Conservation (phyloP, 2,888 invertebrate species). For the Pachycephus smyrnensis region DNA sequence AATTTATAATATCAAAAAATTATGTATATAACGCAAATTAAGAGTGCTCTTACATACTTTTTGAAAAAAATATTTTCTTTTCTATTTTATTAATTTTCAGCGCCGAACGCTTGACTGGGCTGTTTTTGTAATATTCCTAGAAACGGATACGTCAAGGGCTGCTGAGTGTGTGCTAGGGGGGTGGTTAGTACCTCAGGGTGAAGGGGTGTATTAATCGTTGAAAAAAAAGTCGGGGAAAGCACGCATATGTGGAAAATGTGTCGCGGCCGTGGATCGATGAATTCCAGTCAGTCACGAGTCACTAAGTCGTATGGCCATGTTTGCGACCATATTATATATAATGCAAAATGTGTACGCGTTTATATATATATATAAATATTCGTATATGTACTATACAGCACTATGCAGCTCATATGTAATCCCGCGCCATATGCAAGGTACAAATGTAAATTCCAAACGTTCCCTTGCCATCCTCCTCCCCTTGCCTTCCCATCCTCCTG, state of each 20-base stretch:
- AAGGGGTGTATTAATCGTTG: not conserved
- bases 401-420: constrained; percentile 1
- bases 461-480: constrained; percentile 3
- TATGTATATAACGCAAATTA: too few species aligned
- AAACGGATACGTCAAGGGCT: not conserved
- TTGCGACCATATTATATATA: constrained; percentile 9
- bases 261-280: constrained; percentile 26
- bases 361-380: not conserved
- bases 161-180: not conserved
- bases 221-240: not conserved
- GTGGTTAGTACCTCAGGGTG: not conserved
- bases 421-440: constrained; percentile 22
- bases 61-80: too few species aligned
- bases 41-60: too few species aligned
- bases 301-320: constrained; percentile 18
- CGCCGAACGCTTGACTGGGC: not conserved
- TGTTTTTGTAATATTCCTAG: not conserved
- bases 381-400: not conserved
- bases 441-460: constrained; percentile 30
- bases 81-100: too few species aligned
- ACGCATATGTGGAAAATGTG: constrained; percentile 10
- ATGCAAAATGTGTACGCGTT: not conserved
- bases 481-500: not conserved
- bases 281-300: constrained; percentile 24
- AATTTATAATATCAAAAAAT: not conserved